phyloP scores from a whole-genome alignment of 2,888 invertebrate species.

The Papilio gigon region DNA sequence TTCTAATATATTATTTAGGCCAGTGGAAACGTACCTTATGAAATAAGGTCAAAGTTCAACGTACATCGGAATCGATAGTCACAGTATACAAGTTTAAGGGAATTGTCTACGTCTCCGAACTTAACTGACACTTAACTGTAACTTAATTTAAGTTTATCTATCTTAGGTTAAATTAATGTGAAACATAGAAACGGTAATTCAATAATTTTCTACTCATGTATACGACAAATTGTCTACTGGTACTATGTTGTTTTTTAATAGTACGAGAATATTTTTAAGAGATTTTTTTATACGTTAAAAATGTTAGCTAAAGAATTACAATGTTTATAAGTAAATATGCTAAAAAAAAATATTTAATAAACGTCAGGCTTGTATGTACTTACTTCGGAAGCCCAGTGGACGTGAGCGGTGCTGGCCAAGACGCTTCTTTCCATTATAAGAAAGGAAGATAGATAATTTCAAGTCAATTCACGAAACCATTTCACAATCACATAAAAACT shows the following conservation, averaged over 20 bases:
- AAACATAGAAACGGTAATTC: too few relatives aligned
- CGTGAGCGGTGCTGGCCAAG: slow-evolving; percentile 69
- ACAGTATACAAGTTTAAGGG: slow-evolving; percentile 44
- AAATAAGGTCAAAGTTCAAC: slow-evolving; percentile 52
- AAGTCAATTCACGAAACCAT: slow-evolving; percentile 66
- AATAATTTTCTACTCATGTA: too few relatives aligned
- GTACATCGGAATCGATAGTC: slow-evolving; percentile 50
- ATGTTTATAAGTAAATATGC: background rate
- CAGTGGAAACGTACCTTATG: slow-evolving; percentile 28
- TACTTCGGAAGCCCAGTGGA: slow-evolving; percentile 78
- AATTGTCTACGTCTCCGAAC: slow-evolving; percentile 44
- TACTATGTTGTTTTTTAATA: too few relatives aligned
- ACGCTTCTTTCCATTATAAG: slow-evolving; percentile 77
- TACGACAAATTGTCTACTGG: too few relatives aligned
- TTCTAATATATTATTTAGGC: slow-evolving; percentile 16
- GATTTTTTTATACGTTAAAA: too few relatives aligned
- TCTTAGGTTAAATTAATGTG: too few relatives aligned
- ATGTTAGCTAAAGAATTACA: too few relatives aligned
- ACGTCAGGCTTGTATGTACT: slow-evolving; percentile 60
- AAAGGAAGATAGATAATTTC: slow-evolving; percentile 51
- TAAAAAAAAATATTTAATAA: too few relatives aligned
- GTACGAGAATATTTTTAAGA: too few relatives aligned
- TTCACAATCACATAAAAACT: slow-evolving; percentile 57
- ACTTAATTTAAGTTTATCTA: background rate
- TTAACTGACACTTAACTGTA: background rate